Base-by-base conservation (phyloP, 2,888 invertebrate species). In the Iselma pallidipennis region DNA sequence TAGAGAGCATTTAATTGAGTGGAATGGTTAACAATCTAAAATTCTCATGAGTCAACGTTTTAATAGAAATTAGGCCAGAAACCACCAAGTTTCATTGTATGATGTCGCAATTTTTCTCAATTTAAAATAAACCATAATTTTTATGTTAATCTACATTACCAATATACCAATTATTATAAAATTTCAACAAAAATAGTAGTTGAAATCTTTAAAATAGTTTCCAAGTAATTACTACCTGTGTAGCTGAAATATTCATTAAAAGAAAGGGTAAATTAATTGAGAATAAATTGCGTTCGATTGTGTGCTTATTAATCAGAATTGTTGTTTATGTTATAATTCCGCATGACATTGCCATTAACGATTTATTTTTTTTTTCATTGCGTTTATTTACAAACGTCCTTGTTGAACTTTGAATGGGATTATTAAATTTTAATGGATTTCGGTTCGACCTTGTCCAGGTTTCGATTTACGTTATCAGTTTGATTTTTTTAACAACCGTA, bases 1-100 rank as follows among this genome's bases (percentile, higher is more conserved):
- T 61, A 61, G 61, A 61, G 61, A 57, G 61, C 54, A 57, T 57
- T 61, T 61, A 61, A 61, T 61, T 54, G 61, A 61, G 48, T 57
- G 54, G 61, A 61, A 61, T 61, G 61, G 57, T 54, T 33, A 49
- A 61, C 61, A 61, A 57, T 61, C 54, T 61, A 57, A 61, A 61
- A 57, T 57, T 61, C 61, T 61, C 61, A 61, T 57, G 53, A 61
- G 57, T 54, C 53, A 54, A 52, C 49, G 49, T 55, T 45, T 45
- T 50, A 37, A 53, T 57, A 57, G 57, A 61, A 61, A 61, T 61
- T 57, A 61, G 61, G 57, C 53, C 61, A 57, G 49, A 53, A 37
- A 53, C 42, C 45, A 45, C 21, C 45, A 45, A 45, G 45, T 45
- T 45, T 45, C 45, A 45, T 45, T 45, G 45, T 45, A 14, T 42